These are phyloP conservation scores for Tetraodon nigroviridis DNA, from an alignment of 2,113 vertebrate species.

Conservation along the genomic window DNA sequence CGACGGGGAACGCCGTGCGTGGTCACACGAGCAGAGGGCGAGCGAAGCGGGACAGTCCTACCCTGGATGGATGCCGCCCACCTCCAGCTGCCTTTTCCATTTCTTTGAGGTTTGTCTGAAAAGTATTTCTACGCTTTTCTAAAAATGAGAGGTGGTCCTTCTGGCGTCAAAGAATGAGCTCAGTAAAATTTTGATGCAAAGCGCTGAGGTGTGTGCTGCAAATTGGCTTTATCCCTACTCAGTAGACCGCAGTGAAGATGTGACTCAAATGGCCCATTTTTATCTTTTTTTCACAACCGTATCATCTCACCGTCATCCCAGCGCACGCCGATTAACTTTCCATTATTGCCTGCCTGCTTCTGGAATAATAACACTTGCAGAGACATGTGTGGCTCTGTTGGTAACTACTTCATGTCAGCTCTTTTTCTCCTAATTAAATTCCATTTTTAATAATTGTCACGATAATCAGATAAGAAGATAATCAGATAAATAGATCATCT, in stretches of 20 bases:
- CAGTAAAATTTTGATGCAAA: slow-evolving; percentile 35
- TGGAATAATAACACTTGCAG: slow-evolving; percentile 7
- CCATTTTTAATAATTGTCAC: slow-evolving; percentile 7
- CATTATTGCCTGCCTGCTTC: slow-evolving; percentile 14
- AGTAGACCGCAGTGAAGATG: slow-evolving; percentile 4
- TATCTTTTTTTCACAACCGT: too few species aligned
- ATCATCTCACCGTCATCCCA: background rate
- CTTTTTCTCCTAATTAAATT: slow-evolving; percentile 12
- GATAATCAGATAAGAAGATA: slow-evolving; percentile 14
- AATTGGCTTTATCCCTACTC: slow-evolving; percentile 21
- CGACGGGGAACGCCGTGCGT: background rate
- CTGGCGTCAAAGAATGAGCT: slow-evolving; percentile 9
- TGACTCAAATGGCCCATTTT: too few species aligned
- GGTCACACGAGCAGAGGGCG: background rate
- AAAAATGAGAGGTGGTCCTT: slow-evolving; percentile 13
- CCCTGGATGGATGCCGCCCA: slow-evolving; percentile 1
- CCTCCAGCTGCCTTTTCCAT: slow-evolving; percentile 9
- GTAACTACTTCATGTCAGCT: slow-evolving; percentile 7
- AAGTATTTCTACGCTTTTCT: slow-evolving; percentile 4
- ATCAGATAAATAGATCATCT: slow-evolving; percentile 11
- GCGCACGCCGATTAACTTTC: slow-evolving; percentile 22
- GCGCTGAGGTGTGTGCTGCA: slow-evolving; percentile 9
- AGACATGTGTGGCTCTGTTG: background rate
- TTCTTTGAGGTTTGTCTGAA: slow-evolving; percentile 1
- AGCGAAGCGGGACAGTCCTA: background rate